Percentiles rank a stretch among this genome's conserved stretches.
phyloP scores from a whole-genome alignment of 53 echinoderm and acorn worm genomes.

The Mesocentrotus franciscanus region DNA sequence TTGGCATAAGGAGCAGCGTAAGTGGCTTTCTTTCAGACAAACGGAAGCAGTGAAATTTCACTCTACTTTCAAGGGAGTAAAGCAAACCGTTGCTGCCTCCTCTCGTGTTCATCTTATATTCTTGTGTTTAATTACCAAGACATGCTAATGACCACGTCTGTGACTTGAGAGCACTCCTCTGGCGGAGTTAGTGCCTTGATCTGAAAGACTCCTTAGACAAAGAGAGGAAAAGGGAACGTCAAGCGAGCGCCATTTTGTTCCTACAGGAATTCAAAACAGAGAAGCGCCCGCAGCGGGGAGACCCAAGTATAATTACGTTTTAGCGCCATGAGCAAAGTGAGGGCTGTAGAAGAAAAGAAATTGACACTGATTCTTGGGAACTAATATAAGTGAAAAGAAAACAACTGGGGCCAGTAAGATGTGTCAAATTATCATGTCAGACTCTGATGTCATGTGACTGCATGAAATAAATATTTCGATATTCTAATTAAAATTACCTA shows the following conservation, averaged over 20 bases:
- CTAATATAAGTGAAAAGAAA: constrained; percentile 40
- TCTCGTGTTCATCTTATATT: constrained; percentile 19
- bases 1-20: constrained; percentile 18
- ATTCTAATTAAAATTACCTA: no score
- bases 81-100: constrained; percentile 24
- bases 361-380: constrained; percentile 41
- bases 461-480: neutral
- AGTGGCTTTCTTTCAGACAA: constrained; percentile 51
- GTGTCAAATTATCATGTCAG: constrained; percentile 27
- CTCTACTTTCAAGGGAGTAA: constrained; percentile 30
- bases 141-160: constrained; percentile 56
- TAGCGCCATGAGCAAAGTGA: constrained; percentile 7
- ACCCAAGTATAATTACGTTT: constrained; percentile 61
- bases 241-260: constrained; percentile 41
- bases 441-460: neutral
- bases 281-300: constrained; percentile 34
- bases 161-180: constrained; percentile 46
- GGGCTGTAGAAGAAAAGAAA: constrained; percentile 1
- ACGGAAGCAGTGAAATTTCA: constrained; percentile 54
- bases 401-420: neutral
- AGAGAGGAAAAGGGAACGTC: neutral
- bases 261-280: constrained; percentile 44
- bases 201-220: neutral
- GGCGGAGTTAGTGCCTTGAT: constrained; percentile 46
- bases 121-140: constrained; percentile 62